Conservation (phyloP, 2,888 invertebrate genomes). For the Microplitis manilae region DNA sequence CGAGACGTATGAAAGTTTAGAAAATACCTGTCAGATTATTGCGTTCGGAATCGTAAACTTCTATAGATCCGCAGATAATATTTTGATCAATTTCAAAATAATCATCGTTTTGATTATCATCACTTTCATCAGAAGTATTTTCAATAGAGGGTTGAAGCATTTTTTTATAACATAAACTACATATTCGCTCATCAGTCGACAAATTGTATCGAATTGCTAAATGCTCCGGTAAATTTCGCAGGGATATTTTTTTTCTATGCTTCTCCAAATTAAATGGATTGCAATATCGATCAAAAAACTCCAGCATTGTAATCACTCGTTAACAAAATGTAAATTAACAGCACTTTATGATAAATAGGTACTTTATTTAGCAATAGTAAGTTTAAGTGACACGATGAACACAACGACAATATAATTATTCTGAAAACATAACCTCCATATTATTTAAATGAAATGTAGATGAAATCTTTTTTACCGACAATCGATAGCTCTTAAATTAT, state of each 20-base stretch:
- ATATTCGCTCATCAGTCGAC: background rate
- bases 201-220: constrained; percentile 1
- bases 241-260: background rate
- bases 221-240: background rate
- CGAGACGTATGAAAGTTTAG: background rate
- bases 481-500: background rate
- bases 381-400: background rate
- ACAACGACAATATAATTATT: background rate
- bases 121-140: constrained; percentile 26
- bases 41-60: constrained; percentile 35
- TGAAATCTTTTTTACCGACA: background rate
- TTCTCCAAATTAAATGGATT: background rate
- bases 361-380: background rate
- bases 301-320: background rate
- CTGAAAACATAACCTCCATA: background rate
- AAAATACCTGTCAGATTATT: constrained; percentile 19
- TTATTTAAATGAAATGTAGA: constrained; percentile 1
- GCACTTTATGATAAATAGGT: background rate
- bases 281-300: background rate
- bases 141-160: constrained; percentile 34
- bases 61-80: constrained; percentile 24
- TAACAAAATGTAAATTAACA: background rate
- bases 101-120: constrained; percentile 32
- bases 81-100: constrained; percentile 34
- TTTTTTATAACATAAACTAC: background rate